Percentiles rank a stretch among this genome's conserved stretches.
Conservation (phyloP, 2,113 vertebrate species). For the Engystomops pustulosus region DNA sequence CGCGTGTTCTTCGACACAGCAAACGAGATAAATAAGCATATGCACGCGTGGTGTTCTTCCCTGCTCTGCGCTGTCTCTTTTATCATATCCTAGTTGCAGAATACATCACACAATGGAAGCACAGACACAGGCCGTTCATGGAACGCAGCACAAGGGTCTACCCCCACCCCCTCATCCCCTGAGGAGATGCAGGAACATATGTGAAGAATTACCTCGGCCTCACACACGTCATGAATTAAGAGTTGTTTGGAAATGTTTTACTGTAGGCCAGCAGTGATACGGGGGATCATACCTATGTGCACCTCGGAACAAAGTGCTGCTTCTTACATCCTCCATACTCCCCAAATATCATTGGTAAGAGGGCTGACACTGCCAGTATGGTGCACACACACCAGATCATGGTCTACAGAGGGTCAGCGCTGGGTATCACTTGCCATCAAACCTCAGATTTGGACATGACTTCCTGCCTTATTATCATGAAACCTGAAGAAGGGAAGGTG, state of each 20-base stretch:
- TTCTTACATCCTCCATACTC: background rate
- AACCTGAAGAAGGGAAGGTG: background rate
- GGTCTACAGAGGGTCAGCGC: background rate
- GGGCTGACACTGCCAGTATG: background rate
- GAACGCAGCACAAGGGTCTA: background rate
- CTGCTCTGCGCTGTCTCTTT: background rate
- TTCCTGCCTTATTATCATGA: too few species aligned
- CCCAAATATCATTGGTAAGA: background rate
- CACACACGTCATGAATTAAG: background rate
- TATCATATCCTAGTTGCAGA: background rate
- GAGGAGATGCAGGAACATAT: background rate
- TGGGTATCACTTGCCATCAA: background rate
- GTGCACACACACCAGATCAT: background rate
- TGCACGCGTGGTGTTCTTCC: background rate
- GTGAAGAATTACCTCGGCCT: background rate
- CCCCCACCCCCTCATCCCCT: background rate
- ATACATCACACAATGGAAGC: constrained; percentile 18
- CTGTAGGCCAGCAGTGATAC: background rate
- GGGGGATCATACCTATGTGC: background rate
- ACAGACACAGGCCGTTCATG: background rate
- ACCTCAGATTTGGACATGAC: background rate
- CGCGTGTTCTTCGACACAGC: background rate
- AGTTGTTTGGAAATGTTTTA: background rate
- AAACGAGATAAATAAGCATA: constrained; percentile 7
- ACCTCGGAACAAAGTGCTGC: background rate